These are phyloP conservation scores for Cyclura pinguis DNA, from an alignment of 2,797 vertebrate species.

Conservation along the genomic window DNA sequence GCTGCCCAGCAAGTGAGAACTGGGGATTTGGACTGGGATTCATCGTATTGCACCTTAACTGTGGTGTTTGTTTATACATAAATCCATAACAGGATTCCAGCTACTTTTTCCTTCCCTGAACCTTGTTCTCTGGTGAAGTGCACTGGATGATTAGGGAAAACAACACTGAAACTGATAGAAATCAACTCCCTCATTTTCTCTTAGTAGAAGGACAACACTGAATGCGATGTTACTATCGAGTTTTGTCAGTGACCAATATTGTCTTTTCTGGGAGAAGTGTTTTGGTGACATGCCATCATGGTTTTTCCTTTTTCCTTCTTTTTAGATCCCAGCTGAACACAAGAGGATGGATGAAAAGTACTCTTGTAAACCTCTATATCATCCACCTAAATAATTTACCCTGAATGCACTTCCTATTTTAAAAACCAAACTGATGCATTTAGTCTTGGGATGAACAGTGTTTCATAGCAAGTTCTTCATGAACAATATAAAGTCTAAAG, in stretches of 20 bases:
- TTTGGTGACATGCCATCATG: not conserved
- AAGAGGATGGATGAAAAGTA: conserved; percentile 29
- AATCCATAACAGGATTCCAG: no score
- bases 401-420: conserved; percentile 28
- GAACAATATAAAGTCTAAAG: not conserved
- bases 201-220: not conserved
- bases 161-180: not conserved
- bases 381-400: not conserved
- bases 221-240: no score
- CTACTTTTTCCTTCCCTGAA: not conserved
- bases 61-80: no score
- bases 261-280: not conserved
- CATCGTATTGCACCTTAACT: no score
- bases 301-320: not conserved
- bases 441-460: conserved; percentile 18
- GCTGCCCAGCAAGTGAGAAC: no score
- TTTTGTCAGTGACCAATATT: not conserved
- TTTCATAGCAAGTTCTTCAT: conserved; percentile 15
- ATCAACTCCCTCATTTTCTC: no score
- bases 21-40: no score
- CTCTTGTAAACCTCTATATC: not conserved
- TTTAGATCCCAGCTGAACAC: conserved; percentile 69
- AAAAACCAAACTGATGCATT: conserved; percentile 6
- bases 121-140: not conserved
- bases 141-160: not conserved